Evolutionary conservation across 1,140 invertebrate genomes (phyloP), one percentile per base, ranked within the genome.

Genomic region (Drosophila mauritiana): DNA sequence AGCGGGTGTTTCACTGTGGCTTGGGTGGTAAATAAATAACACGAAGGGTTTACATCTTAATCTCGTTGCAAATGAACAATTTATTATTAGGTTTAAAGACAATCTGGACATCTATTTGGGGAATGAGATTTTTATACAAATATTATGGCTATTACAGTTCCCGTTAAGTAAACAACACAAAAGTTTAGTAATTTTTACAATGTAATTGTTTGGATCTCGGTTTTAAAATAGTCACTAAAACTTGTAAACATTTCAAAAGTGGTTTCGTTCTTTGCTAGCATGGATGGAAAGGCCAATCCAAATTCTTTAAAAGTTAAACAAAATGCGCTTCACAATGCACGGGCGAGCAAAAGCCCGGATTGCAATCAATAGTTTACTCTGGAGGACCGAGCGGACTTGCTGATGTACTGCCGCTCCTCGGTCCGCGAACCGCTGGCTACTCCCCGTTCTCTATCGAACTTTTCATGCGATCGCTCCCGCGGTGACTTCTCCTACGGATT

Each of bases 401-500:
- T 76, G 15, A 80, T 39, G 52, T 92, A 92, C 10, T 90, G 83
- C 20, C 91, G 88, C n/a, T 91, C 91, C 62, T 92, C 91, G 45
- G 73, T 73, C 7, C 86, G 73, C 4, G 82, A 80, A 43, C 73
- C 72, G 22, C 81, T 76, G 27, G 63, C 80, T 10, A 59, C 73
- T 0, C 74, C 76, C 10, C 84, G 56, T 40, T 88, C 84, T 7
- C 88, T 48, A 48, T 92, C 91, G 40, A 92, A 92, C 62, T 92
- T 92, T 1, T 92, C 91, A 57, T 92, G 89, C 6, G 91, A 92
- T 40, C 91, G 80, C 46, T 92, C 91, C 13, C 84, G 80, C n/a
- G 91, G 86, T 25, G 89, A 86, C 48, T 92, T 92, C 0, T 92
- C 91, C 91, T 92, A 22, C 1, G 4, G 42, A 63, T 8, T 34